Evolutionary conservation across 1,140 invertebrate species (phyloP).

Genomic region (Hylaeus volcanicus): DNA sequence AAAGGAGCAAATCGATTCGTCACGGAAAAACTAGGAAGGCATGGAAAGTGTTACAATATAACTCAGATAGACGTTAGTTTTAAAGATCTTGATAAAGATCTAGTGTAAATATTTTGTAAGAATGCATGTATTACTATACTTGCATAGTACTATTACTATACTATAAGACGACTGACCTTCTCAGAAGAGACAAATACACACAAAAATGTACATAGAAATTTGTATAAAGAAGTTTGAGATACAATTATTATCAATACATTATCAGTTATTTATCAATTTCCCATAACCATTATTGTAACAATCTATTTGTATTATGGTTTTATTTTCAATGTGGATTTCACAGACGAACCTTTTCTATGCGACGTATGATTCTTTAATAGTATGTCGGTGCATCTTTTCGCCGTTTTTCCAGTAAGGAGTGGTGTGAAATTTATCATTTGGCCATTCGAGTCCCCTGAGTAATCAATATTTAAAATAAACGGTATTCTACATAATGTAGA

Average conservation of each 20-base stretch:
- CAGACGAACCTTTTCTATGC: conserved; percentile 10
- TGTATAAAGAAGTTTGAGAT: too few relatives aligned
- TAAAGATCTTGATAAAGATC: conserved; percentile 80
- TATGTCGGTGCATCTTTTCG: conserved; percentile 35
- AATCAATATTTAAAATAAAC: neutral
- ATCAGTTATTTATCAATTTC: neutral
- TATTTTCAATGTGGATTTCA: conserved; percentile 28
- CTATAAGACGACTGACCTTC: neutral
- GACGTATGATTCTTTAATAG: conserved; percentile 1
- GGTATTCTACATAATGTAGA: neutral
- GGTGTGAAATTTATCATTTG: conserved; percentile 36
- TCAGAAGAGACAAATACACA: neutral
- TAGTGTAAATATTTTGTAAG: conserved; percentile 59
- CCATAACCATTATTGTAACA: neutral
- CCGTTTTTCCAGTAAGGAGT: conserved; percentile 35
- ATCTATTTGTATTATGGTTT: conserved; percentile 14
- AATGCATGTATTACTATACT: too few relatives aligned
- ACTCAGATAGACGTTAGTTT: conserved; percentile 82
- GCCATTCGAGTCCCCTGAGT: conserved; percentile 25
- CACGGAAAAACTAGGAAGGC: conserved; percentile 84
- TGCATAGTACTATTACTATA: too few relatives aligned
- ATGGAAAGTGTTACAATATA: conserved; percentile 87
- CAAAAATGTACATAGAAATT: neutral
- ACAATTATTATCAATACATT: neutral
- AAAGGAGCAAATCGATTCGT: conserved; percentile 87